phyloP scores from a whole-genome alignment of 2,113 vertebrate genomes.

The Pangasianodon hypophthalmus region DNA sequence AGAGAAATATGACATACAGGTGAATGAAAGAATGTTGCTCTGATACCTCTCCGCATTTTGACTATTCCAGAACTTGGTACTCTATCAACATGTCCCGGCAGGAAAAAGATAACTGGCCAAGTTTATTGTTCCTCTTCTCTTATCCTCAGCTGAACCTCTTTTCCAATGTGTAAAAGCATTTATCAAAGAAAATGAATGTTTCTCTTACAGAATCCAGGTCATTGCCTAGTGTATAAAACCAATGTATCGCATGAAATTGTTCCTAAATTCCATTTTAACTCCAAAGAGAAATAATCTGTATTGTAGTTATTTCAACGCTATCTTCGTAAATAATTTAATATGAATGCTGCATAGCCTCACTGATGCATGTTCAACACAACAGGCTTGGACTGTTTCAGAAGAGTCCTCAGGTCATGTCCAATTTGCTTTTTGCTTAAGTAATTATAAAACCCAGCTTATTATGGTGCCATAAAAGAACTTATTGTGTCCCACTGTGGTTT shows the following conservation, averaged over 20 bases:
- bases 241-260: slow-evolving; percentile 5
- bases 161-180: slow-evolving; percentile 18
- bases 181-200: slow-evolving; percentile 14
- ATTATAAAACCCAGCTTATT: slow-evolving; percentile 73
- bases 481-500: slow-evolving; percentile 73
- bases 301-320: not conserved
- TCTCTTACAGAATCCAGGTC: not conserved
- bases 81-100: not conserved
- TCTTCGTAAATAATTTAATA: not conserved
- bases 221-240: not conserved
- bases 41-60: not conserved
- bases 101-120: not conserved
- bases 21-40: not conserved
- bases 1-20: not conserved
- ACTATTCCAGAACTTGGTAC: not conserved
- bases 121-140: not conserved
- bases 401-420: slow-evolving; percentile 70
- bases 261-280: slow-evolving; percentile 14
- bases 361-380: slow-evolving; percentile 10
- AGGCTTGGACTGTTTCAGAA: slow-evolving; percentile 62
- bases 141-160: not conserved
- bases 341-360: not conserved
- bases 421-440: slow-evolving; percentile 74
- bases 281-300: not conserved
- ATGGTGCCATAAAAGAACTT: slow-evolving; percentile 72